phyloP scores from a whole-genome alignment of 2,113 vertebrate genomes.

The Kryptolebias marmoratus region DNA sequence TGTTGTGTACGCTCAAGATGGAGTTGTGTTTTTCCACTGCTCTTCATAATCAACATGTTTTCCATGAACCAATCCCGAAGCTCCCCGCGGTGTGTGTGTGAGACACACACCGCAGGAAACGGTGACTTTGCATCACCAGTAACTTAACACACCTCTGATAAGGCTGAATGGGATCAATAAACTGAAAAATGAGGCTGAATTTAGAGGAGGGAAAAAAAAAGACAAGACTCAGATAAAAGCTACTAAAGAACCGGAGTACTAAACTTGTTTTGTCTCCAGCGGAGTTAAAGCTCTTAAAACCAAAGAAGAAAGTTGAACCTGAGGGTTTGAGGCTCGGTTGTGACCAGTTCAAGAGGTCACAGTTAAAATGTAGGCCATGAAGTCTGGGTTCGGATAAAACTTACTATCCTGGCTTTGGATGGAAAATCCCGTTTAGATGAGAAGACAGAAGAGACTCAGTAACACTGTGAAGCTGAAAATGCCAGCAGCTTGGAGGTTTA shows the following conservation, averaged over 20 bases:
- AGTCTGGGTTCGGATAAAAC: background rate
- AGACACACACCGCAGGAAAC: conserved; percentile 5
- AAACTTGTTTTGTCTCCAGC: background rate
- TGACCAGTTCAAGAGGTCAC: background rate
- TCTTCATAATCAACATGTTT: background rate
- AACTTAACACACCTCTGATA: background rate
- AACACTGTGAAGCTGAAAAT: background rate
- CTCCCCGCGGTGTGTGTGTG: background rate
- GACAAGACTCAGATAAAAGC: background rate
- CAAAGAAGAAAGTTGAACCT: background rate
- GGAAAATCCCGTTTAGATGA: background rate
- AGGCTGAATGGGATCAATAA: conserved; percentile 1
- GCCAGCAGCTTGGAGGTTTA: background rate
- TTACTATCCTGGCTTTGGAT: background rate
- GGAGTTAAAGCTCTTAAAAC: background rate
- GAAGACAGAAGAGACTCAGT: background rate
- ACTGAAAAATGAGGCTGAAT: background rate
- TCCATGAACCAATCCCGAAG: background rate
- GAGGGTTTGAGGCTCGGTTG: background rate
- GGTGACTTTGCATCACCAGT: conserved; percentile 1
- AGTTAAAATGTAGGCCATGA: background rate
- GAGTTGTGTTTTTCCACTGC: background rate
- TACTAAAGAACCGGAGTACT: background rate
- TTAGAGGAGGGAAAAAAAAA: background rate
- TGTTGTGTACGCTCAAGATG: background rate